Base-by-base conservation (phyloP, 2,113 vertebrate genomes). In the Syngnathus floridae region DNA sequence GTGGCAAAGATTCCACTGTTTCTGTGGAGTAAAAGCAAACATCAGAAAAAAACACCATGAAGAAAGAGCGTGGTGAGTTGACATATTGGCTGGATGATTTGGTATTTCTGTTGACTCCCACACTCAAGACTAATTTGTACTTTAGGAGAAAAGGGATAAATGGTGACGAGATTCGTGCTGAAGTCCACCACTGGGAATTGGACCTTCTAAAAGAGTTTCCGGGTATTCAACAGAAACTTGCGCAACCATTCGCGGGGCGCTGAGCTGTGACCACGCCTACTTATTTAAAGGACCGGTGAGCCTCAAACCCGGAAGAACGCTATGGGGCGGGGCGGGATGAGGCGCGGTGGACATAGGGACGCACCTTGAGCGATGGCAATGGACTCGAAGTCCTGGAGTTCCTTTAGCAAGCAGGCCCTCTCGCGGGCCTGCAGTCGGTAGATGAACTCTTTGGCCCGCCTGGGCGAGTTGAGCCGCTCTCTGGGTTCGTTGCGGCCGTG, bases 1-100 rank as follows among this genome's bases (percentile, higher is more conserved):
- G 90, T 0, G 82, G 75, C 0, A 73, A 67, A 0, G 86, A 37
- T 67, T 85, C 86, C 74, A 82, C 36, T 0, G 67, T 83, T 57
- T 88, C 89, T 90, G 75, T 3, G 13, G 21, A 65, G 48, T 49
- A n/a, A 36, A 45, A 65, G 70, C 14, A 46, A 31, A 31, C 26
- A 31, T 31, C 26, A 31, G 26, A 31, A 31, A 9, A 52, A 52
- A 54, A 54, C 3, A 12, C 9, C 1, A 54, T 22, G 1, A 54
- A 22, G 22, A 12, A 22, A 54, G 9, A 22, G 10, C 14, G 21
- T 22, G 12, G 12, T 0, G 8, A 3, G 9, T 9, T 12, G 26
- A 31, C 26, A 31, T 31, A 31, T 49, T 49, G 19, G n/a, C 14
- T 6, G 52, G 35, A 37, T 19, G 7, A 19, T 58, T 37, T 37